Evolutionary conservation across 1,140 invertebrate species (phyloP).

Genomic region (Eriocheir sinensis): DNA sequence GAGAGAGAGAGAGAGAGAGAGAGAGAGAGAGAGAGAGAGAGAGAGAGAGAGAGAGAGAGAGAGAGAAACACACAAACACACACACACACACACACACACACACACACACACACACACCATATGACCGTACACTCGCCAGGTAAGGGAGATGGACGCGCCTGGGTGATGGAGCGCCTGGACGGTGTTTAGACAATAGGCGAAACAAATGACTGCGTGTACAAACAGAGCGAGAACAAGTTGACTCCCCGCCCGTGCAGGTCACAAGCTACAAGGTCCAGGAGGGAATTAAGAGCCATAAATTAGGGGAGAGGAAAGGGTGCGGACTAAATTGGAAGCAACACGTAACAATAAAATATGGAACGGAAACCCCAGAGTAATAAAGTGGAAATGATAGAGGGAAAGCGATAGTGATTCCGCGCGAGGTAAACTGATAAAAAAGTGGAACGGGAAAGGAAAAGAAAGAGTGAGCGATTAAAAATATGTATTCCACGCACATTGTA

Average conservation of each 20-base stretch:
- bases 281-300: slow-evolving; percentile 29
- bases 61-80: too few relatives aligned
- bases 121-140: too few relatives aligned
- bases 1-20: too few relatives aligned
- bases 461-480: too few relatives aligned
- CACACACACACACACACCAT: too few relatives aligned
- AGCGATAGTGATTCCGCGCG: too few relatives aligned
- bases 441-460: too few relatives aligned
- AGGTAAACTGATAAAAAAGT: too few relatives aligned
- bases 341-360: slow-evolving; percentile 30
- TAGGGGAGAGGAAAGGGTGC: background rate
- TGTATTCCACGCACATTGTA: too few relatives aligned
- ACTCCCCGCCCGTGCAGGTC: background rate
- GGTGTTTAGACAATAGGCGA: background rate
- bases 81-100: too few relatives aligned
- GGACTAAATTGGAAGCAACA: slow-evolving; percentile 8
- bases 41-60: too few relatives aligned
- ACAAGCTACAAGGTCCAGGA: slow-evolving; percentile 30
- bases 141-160: background rate
- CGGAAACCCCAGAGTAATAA: background rate
- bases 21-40: too few relatives aligned
- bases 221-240: background rate
- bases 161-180: background rate
- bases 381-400: background rate
- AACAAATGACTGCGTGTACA: background rate